phyloP scores from a whole-genome alignment of 2,113 vertebrate genomes.

The Stegastes partitus region DNA sequence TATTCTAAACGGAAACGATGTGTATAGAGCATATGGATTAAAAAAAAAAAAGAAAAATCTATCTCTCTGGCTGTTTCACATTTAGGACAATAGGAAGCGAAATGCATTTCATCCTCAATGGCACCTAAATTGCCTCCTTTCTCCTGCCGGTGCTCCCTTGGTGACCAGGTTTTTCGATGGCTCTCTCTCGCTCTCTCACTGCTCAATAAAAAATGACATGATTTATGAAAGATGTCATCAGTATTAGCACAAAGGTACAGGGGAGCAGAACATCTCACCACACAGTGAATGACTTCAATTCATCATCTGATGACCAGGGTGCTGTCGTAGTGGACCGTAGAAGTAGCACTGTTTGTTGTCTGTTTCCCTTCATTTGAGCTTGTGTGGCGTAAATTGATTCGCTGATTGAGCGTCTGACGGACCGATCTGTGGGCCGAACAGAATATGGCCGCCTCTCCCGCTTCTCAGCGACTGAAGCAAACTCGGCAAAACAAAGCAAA shows the following conservation, averaged over 20 bases:
- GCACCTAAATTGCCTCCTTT: constrained; percentile 40
- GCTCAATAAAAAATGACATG: constrained; percentile 53
- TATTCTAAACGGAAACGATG: constrained; percentile 19
- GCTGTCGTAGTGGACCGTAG: constrained; percentile 5
- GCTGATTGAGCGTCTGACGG: constrained; percentile 41
- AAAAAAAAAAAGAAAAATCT: not conserved
- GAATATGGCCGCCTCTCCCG: not conserved
- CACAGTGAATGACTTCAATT: constrained; percentile 50
- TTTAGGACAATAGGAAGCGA: constrained; percentile 33
- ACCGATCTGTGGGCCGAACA: constrained; percentile 38
- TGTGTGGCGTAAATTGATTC: not conserved
- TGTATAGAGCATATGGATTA: not conserved
- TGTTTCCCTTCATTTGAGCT: constrained; percentile 34
- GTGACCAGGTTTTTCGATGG: constrained; percentile 32
- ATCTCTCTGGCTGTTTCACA: constrained; percentile 20
- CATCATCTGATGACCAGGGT: constrained; percentile 53
- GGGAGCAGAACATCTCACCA: constrained; percentile 43
- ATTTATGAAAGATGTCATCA: constrained; percentile 67
- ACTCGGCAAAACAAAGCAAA: constrained; percentile 44
- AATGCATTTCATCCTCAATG: constrained; percentile 47
- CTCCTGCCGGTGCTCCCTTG: constrained; percentile 20
- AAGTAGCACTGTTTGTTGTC: constrained; percentile 33
- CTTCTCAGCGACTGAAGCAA: constrained; percentile 21
- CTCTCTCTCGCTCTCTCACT: not conserved
- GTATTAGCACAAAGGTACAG: constrained; percentile 59